Percentiles rank a stretch among this genome's conserved stretches.
Conservation (phyloP, 30 jellyfish, hydroid and myxozoan genomes). For the Haliclystus octoradiatus region DNA sequence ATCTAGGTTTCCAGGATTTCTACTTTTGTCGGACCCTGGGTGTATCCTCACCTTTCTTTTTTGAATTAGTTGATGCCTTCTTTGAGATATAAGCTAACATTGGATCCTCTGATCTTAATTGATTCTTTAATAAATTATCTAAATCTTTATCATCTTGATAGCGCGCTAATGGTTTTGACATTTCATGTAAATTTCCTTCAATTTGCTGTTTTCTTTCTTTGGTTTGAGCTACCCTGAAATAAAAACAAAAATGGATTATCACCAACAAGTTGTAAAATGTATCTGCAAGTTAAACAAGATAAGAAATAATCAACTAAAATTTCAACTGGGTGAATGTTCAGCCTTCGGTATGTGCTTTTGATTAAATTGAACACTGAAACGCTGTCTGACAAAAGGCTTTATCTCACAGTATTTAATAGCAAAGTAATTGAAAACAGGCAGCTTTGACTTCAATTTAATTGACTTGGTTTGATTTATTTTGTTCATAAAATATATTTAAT, state of each 20-base stretch:
- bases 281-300: not conserved
- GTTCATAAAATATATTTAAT: no score
- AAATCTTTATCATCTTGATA: constrained; percentile 88
- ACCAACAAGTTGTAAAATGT: not conserved
- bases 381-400: no score
- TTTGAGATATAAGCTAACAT: constrained; percentile 68
- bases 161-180: constrained; percentile 91
- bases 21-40: no score
- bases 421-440: no score
- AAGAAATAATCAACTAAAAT: no score
- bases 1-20: no score
- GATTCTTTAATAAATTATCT: constrained; percentile 46
- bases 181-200: constrained; percentile 60
- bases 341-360: no score
- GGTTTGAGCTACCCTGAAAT: constrained; percentile 44
- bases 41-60: constrained; percentile 52
- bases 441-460: no score
- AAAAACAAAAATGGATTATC: not conserved
- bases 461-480: no score
- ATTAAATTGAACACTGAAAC: no score
- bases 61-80: constrained; percentile 22
- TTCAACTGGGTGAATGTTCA: no score
- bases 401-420: no score
- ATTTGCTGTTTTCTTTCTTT: constrained; percentile 42
- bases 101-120: constrained; percentile 90